Percentiles rank a stretch among this genome's conserved stretches.
These are phyloP conservation scores for Peromyscus nudipes DNA, from an alignment of 2,797 vertebrate species.

Conservation along the genomic window DNA sequence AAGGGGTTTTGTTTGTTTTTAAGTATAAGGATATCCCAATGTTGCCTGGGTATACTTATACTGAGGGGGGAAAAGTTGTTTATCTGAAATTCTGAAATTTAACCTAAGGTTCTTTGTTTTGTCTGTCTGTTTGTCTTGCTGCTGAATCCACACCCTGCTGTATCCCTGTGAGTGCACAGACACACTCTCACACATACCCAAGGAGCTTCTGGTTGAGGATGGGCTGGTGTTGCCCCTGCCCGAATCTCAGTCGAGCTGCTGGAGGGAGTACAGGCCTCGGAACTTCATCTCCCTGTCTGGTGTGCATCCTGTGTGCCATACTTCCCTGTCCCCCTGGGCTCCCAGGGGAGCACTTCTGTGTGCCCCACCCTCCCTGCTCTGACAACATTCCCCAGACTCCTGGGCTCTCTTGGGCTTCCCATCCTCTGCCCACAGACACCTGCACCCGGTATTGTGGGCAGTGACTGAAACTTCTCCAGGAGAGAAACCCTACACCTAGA, in stretches of 20 bases:
- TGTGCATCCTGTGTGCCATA: neutral
- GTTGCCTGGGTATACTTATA: too few species aligned
- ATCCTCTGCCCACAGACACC: neutral
- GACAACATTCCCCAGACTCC: neutral
- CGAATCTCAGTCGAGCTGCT: neutral
- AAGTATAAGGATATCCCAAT: neutral
- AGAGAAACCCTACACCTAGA: neutral
- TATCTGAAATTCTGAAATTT: neutral
- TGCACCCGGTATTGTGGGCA: neutral
- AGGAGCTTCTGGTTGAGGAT: neutral
- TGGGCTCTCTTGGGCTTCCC: neutral
- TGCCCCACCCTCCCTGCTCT: too few species aligned
- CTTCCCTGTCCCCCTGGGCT: neutral
- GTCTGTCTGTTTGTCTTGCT: neutral
- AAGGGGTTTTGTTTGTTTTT: neutral
- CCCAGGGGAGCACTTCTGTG: neutral
- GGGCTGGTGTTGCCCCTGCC: neutral
- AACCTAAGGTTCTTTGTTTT: neutral
- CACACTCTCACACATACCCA: neutral
- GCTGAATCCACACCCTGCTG: neutral
- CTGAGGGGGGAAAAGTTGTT: neutral
- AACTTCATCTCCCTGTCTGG: neutral
- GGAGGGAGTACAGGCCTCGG: neutral
- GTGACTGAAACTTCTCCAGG: neutral
- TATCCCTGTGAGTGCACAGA: fast-evolving